Percentiles rank a stretch among this genome's conserved stretches.
These are phyloP conservation scores for Diplodus puntazzo DNA, from an alignment of 2,797 vertebrate species.

Conservation along the genomic window DNA sequence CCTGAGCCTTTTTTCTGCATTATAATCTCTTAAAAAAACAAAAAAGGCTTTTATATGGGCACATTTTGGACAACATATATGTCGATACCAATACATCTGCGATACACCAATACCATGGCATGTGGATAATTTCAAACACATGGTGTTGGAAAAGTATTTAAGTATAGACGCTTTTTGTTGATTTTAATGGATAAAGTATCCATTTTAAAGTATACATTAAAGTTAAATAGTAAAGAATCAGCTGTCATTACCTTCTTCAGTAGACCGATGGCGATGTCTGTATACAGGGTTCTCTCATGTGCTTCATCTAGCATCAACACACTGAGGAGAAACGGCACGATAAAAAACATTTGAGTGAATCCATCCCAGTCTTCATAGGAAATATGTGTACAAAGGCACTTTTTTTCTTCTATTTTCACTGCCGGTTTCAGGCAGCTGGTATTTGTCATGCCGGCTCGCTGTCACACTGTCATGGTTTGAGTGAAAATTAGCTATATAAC, in stretches of 20 bases:
- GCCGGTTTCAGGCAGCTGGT: no score
- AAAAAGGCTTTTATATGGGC: no score
- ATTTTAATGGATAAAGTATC: not conserved
- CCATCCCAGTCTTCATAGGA: not conserved
- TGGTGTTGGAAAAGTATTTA: no score
- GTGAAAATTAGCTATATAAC: not conserved
- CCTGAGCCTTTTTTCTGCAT: no score
- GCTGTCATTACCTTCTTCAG: slow-evolving; percentile 92
- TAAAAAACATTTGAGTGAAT: slow-evolving; percentile 10
- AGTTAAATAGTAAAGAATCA: not conserved
- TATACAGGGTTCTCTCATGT: slow-evolving; percentile 97
- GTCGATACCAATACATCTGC: no score
- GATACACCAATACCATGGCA: no score
- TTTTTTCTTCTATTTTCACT: not conserved
- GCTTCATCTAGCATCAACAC: slow-evolving; percentile 97
- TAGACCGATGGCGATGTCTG: slow-evolving; percentile 97
- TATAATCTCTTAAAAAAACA: no score
- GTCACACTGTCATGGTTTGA: not conserved
- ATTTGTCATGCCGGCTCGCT: not conserved
- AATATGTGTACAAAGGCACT: not conserved
- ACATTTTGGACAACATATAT: no score
- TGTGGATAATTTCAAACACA: no score
- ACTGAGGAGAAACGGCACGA: slow-evolving; percentile 77
- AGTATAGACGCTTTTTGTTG: no score
- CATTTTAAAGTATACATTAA: not conserved